These are phyloP conservation scores for Nycticebus coucang DNA, from an alignment of 2,113 vertebrate species.

Conservation along the genomic window DNA sequence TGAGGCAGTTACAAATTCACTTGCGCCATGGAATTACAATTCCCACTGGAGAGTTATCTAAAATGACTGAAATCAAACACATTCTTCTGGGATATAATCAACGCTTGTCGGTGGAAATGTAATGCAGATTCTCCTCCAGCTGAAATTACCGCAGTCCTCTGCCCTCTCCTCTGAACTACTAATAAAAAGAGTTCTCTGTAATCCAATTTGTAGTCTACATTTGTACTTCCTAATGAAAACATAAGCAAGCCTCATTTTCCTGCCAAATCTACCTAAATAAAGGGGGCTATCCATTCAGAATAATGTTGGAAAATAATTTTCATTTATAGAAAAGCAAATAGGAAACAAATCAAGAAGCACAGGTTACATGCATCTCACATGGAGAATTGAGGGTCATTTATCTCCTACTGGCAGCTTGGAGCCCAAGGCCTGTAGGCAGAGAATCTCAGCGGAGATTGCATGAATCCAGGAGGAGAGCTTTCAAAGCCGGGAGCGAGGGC, in stretches of 20 bases:
- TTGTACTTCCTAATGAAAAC: not conserved
- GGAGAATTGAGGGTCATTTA: not conserved
- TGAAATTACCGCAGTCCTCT: not conserved
- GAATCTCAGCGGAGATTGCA: not conserved
- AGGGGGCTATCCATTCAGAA: not conserved
- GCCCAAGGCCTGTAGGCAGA: not conserved
- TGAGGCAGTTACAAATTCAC: not conserved
- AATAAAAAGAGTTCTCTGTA: constrained; percentile 22
- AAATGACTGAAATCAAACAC: constrained; percentile 35
- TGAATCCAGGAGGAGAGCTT: not conserved
- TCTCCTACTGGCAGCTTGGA: not conserved
- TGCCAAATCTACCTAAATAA: not conserved
- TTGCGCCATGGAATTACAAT: not conserved
- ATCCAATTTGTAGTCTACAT: constrained; percentile 18
- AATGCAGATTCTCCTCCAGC: not conserved
- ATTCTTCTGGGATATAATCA: not conserved
- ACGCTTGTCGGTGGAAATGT: not conserved
- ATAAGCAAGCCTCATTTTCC: not conserved
- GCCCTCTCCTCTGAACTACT: not conserved
- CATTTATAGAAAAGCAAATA: constrained; percentile 31
- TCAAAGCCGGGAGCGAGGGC: not conserved
- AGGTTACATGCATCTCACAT: not conserved
- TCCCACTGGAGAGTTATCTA: not conserved
- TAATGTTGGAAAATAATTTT: constrained; percentile 29
- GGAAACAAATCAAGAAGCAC: constrained; percentile 26